phyloP scores from a whole-genome alignment of 2,113 vertebrate species.

The Arvicanthis niloticus region DNA sequence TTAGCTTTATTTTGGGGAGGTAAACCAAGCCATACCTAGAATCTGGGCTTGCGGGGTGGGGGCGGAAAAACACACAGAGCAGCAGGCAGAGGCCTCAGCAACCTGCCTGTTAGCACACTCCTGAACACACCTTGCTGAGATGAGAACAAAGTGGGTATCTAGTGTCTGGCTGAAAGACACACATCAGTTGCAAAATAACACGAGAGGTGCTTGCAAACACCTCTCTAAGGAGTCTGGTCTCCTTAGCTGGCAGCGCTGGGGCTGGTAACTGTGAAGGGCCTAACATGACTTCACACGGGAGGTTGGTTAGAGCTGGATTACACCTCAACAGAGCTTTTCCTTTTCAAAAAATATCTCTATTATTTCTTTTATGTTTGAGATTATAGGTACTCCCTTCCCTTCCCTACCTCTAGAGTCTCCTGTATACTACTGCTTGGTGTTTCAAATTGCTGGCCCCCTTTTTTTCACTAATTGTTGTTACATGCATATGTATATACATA shows the following conservation, averaged over 20 bases:
- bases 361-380: not conserved
- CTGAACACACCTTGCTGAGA: accelerated
- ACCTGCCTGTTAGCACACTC: not conserved
- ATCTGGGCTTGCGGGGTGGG: not conserved
- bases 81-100: accelerated
- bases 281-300: not conserved
- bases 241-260: too few species aligned
- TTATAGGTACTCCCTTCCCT: not conserved
- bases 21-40: too few species aligned
- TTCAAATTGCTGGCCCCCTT: not conserved
- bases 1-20: not conserved
- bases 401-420: not conserved
- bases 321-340: not conserved
- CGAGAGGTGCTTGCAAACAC: not conserved
- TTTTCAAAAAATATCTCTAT: not conserved
- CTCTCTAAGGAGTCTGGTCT: not conserved
- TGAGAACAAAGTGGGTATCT: not conserved
- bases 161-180: not conserved
- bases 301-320: not conserved
- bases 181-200: not conserved
- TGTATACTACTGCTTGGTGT: not conserved
- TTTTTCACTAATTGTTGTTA: not conserved
- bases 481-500: not conserved
- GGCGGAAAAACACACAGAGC: not conserved
- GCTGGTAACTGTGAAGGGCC: not conserved